Evolutionary conservation across 2,888 invertebrate genomes (phyloP), one percentile per base, ranked within the genome.

Genomic region (Drosophila monieri): DNA sequence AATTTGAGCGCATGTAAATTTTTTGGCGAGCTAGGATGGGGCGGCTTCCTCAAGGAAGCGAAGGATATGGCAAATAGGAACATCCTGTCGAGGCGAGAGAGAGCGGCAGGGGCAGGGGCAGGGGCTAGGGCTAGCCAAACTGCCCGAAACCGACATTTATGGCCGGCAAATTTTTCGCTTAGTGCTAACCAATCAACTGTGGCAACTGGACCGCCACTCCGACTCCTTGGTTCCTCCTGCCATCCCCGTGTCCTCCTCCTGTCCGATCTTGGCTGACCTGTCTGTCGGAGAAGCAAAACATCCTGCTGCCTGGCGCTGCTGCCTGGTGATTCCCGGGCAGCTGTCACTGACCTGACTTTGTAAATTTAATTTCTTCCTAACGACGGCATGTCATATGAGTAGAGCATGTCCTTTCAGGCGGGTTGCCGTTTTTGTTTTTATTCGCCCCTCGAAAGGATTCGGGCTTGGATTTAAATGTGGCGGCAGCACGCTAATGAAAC

Each of bases 151-250:
- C 57, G 51, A 72, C 80, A 71, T 80, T 77, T 80, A 72, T 80
- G 62, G 71, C 72, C 73, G 67, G 76, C 74, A 70, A 76, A 69
- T 73, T 76, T 69, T 64, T 73, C 77, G 77, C 77, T 77, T 76
- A 77, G 80, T 76, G 74, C 77, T 60, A 86, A 86, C 88, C 88
- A 88, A 88, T 88, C 85, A 88, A 88, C 77, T 81, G 80, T 85
- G 78, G 77, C 74, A 75, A 78, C 39, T 41, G 39, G 39, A 41
- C 39, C 39, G 67, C 52, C 23, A 47, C 18, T 67, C 47, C 53
- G 32, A 32, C 48, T 30, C 43, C 53, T 14, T 37, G 12, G 32
- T 37, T 39, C 23, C 6, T 21, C 23, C 35, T 15, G 12, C 54
- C 27, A 30, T 32, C 8, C 9, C 4, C 4, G 18, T 21, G 15